Conservation (phyloP, 2,113 vertebrate genomes). For the Ptilonorhynchus violaceus region DNA sequence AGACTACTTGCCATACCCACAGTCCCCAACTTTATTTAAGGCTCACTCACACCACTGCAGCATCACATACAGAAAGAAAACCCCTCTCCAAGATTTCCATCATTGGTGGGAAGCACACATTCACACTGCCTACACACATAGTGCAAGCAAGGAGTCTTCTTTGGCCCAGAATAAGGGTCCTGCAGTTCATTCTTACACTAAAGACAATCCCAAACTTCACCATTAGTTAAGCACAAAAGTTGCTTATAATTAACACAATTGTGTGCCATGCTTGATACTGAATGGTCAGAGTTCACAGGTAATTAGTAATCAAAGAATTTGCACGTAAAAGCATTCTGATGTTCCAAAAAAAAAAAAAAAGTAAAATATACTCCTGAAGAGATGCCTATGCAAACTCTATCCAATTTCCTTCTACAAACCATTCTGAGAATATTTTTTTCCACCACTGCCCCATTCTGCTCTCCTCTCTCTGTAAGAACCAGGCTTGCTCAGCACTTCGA, state of each 20-base stretch:
- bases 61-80: background rate
- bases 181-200: background rate
- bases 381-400: background rate
- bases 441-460: background rate
- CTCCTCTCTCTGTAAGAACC: background rate
- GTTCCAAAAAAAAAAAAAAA: background rate
- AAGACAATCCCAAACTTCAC: background rate
- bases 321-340: background rate
- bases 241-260: background rate
- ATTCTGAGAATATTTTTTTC: background rate
- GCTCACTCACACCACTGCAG: background rate
- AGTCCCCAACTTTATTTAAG: background rate
- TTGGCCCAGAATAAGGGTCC: background rate
- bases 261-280: background rate
- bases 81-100: background rate
- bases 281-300: background rate
- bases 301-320: background rate
- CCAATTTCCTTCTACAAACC: background rate
- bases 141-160: background rate
- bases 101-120: background rate
- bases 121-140: rapidly evolving
- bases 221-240: background rate
- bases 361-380: background rate
- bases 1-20: background rate
- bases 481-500: background rate